Evolutionary conservation across 2,888 invertebrate species (phyloP).

Genomic region (Labia minor): DNA sequence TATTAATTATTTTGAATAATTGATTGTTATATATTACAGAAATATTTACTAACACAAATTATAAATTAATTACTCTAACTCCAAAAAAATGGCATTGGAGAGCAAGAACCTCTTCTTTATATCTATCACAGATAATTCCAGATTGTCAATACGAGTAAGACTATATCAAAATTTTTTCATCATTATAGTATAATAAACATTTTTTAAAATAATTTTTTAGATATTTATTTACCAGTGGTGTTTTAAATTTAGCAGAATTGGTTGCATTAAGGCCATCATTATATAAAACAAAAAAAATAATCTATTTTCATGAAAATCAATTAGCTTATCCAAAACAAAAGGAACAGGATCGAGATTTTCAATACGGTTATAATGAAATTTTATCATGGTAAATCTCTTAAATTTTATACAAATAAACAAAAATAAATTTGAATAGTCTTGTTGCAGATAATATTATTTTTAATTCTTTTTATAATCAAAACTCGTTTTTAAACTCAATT

Average conservation of each 20-base stretch:
- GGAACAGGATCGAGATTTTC: conserved; percentile 56
- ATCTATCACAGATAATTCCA: conserved; percentile 50
- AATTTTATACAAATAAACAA: conserved; percentile 17
- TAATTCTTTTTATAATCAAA: conserved; percentile 57
- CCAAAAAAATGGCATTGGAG: conserved; percentile 72
- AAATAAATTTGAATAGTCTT: conserved; percentile 38
- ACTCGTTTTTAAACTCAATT: conserved; percentile 53
- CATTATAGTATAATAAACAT: conserved; percentile 14
- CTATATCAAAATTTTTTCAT: conserved; percentile 29
- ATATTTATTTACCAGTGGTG: conserved; percentile 54
- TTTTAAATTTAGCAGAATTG: conserved; percentile 58
- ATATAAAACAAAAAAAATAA: conserved; percentile 45
- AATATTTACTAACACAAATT: not conserved
- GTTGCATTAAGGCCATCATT: conserved; percentile 56
- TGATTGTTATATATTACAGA: conserved; percentile 14
- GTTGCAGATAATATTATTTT: conserved; percentile 57
- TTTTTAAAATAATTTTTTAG: conserved; percentile 34
- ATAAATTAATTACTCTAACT: conserved; percentile 41
- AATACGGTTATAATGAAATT: conserved; percentile 66
- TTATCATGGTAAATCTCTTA: conserved; percentile 45
- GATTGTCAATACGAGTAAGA: conserved; percentile 21
- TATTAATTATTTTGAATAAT: too few species aligned
- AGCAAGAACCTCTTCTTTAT: conserved; percentile 54
- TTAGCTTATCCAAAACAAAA: conserved; percentile 56
- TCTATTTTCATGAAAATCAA: conserved; percentile 72